Conservation (phyloP, 2,888 invertebrate species). For the Pristionchus japonicus region DNA sequence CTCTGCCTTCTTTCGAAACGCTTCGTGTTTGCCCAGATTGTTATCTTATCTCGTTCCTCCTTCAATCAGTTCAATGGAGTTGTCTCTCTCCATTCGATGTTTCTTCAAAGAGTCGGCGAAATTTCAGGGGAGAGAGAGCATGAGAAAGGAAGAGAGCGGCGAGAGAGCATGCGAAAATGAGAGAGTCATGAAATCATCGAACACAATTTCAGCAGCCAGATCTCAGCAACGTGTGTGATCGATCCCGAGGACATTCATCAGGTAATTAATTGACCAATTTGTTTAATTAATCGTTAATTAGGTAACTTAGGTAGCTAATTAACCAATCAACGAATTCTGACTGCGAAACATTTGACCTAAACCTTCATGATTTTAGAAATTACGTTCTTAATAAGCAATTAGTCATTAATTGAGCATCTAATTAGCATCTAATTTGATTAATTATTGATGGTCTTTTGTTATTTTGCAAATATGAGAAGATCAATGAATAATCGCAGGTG, state of each 20-base stretch:
- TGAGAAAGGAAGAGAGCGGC: neutral
- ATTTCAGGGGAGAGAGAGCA: neutral
- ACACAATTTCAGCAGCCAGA: slow-evolving; percentile 17
- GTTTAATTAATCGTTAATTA: neutral
- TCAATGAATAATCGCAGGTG: too few species aligned
- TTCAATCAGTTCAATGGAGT: neutral
- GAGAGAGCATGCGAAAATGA: neutral
- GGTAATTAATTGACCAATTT: neutral
- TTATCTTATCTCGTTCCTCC: neutral
- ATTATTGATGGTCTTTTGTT: too few species aligned
- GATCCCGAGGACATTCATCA: slow-evolving; percentile 60
- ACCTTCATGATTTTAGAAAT: too few species aligned
- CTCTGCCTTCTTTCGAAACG: neutral
- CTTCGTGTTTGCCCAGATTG: neutral
- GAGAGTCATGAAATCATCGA: neutral
- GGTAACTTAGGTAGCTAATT: too few species aligned
- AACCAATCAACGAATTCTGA: too few species aligned
- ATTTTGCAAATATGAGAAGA: too few species aligned
- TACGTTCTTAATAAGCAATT: too few species aligned
- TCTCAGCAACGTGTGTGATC: slow-evolving; percentile 51
- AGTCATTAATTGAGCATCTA: too few species aligned
- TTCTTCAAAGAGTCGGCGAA: too few species aligned
- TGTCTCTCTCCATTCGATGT: neutral
- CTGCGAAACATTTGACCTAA: too few species aligned
- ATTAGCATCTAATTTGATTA: too few species aligned